Percentiles rank a stretch among this genome's conserved stretches.
phyloP scores from a whole-genome alignment of 2,797 vertebrate species.

The Betta splendens region DNA sequence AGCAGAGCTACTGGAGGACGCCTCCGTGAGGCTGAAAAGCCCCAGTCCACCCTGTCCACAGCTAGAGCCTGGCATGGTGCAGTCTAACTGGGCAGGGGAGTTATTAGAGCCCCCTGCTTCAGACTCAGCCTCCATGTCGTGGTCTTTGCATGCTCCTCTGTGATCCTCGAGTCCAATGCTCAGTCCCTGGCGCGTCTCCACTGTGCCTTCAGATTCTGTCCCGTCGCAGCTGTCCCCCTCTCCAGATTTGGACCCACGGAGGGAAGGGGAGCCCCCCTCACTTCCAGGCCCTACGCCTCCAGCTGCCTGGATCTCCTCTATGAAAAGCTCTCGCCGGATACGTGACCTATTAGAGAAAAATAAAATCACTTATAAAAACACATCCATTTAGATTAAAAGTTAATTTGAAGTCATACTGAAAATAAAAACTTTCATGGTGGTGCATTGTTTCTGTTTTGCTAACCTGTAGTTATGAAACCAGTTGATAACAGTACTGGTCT shows the following conservation, averaged over 20 bases:
- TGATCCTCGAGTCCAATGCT: conserved; percentile 83
- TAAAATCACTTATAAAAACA: conserved; percentile 3
- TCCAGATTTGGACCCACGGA: conserved; percentile 86
- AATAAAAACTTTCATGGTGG: not conserved
- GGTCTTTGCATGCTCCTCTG: conserved; percentile 90
- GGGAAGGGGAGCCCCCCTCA: conserved; percentile 92
- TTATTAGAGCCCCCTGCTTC: conserved; percentile 86
- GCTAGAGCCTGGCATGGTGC: conserved; percentile 88
- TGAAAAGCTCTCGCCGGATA: conserved; percentile 97
- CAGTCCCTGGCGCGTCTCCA: conserved; percentile 88
- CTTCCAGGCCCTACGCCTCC: conserved; percentile 85
- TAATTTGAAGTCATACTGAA: not conserved
- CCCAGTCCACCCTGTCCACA: conserved; percentile 85
- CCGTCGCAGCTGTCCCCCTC: conserved; percentile 98
- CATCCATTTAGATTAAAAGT: not conserved
- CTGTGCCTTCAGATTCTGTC: conserved; percentile 89
- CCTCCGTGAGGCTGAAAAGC: conserved; percentile 92
- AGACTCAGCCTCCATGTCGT: conserved; percentile 85
- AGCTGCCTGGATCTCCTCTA: conserved; percentile 98
- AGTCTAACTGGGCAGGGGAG: conserved; percentile 84
- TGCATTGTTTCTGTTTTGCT: conserved; percentile 17
- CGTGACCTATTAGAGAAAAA: conserved; percentile 86
- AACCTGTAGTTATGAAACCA: conserved; percentile 99
- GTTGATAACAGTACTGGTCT: conserved; percentile 99
- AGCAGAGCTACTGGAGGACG: conserved; percentile 77